These are phyloP conservation scores for Coranthus polyacanthus DNA, from an alignment of 2,797 vertebrate species.

Conservation along the genomic window DNA sequence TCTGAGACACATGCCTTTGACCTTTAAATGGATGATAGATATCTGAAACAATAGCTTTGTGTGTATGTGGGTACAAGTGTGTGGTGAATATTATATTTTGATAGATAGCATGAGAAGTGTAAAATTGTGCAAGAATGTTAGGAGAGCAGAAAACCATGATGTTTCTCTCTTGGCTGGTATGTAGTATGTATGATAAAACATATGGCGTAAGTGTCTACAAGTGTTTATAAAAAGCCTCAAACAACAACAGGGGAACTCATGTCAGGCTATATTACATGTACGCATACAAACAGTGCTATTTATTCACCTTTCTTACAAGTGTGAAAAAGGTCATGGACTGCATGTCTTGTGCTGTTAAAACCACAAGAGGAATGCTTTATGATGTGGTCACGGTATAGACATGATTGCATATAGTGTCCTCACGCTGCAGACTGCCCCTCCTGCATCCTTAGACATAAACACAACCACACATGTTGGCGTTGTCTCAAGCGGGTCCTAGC, in stretches of 20 bases:
- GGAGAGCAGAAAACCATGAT: too few species aligned
- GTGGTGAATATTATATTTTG: background rate
- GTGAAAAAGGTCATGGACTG: constrained; percentile 40
- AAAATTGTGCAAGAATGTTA: background rate
- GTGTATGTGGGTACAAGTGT: background rate
- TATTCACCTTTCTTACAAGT: constrained; percentile 25
- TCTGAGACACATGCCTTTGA: constrained; percentile 23
- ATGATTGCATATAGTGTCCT: background rate
- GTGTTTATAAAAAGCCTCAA: background rate
- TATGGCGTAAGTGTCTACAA: background rate
- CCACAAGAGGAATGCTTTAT: constrained; percentile 30
- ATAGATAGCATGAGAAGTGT: background rate
- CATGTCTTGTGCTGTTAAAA: constrained; percentile 12
- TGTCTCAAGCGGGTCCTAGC: constrained; percentile 20
- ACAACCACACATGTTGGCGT: background rate
- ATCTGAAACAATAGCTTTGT: constrained; percentile 16
- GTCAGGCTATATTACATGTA: background rate
- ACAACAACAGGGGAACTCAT: background rate
- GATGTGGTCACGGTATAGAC: constrained; percentile 17
- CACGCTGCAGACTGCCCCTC: constrained; percentile 5
- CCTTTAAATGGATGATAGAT: constrained; percentile 12
- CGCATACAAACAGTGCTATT: constrained; percentile 20
- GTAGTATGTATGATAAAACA: too few species aligned
- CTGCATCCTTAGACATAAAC: constrained; percentile 18
- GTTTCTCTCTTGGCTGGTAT: too few species aligned